A percentile compares a stretch with the other conserved stretches of the same genome.
Conservation (phyloP, 2,113 vertebrate species). For the Neoarius graeffei region DNA sequence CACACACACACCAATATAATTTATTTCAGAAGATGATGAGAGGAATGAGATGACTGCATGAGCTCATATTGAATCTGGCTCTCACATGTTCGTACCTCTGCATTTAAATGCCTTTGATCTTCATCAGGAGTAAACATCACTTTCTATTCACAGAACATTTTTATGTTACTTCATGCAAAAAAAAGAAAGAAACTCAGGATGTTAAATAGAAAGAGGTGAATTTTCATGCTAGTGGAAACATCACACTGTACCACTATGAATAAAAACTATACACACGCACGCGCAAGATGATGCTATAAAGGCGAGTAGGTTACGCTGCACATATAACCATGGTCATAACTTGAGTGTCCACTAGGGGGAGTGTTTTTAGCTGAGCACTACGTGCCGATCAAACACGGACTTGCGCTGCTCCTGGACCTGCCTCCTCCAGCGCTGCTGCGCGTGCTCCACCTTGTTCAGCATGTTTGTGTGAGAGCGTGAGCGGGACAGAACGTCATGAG, state of each 20-base stretch:
- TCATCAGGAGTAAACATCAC: background rate
- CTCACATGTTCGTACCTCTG: background rate
- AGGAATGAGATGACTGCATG: background rate
- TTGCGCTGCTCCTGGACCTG: conserved; percentile 98
- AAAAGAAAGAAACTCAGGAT: background rate
- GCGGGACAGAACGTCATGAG: conserved; percentile 89
- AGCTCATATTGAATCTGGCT: background rate
- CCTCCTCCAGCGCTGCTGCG: conserved; percentile 96
- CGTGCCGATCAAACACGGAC: conserved; percentile 95
- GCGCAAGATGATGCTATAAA: background rate
- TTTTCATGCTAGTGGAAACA: background rate
- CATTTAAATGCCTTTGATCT: background rate
- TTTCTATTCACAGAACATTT: background rate
- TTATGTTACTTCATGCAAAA: background rate
- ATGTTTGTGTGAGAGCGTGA: conserved; percentile 91
- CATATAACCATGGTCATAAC: conserved; percentile 56
- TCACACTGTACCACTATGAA: background rate
- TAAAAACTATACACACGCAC: background rate
- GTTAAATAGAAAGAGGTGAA: background rate
- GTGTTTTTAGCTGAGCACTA: conserved; percentile 92
- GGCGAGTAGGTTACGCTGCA: background rate
- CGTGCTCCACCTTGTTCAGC: conserved; percentile 95
- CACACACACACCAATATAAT: background rate
- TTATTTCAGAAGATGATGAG: background rate
- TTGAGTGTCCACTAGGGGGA: conserved; percentile 11